Evolutionary conservation across 2,888 invertebrate species (phyloP), one percentile per base, ranked within the genome.

Genomic region (Osedax fenrisi): DNA sequence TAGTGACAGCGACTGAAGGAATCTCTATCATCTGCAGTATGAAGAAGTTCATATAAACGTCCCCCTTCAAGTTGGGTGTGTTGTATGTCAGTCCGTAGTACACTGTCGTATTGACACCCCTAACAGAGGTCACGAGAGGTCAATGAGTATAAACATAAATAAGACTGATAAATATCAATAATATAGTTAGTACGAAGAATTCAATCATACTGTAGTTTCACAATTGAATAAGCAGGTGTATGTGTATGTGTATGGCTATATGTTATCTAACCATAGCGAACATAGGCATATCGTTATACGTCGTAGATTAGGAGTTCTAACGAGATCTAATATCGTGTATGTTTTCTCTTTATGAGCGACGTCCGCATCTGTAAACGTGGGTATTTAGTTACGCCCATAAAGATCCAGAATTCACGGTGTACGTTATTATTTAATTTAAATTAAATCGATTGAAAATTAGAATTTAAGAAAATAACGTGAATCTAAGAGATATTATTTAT

Each of bases 11-110:
- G 17, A 78, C 78, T 3, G 78, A 78, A n/a, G 78, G 78, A 5
- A 78, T 78, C 67, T 78, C 78, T 27, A 78, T 77, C 76, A 78
- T 72, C 41, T 78, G 78, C 5, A 77, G 77, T 13, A 78, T 72
- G 76, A 77, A 77, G 75, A 77, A 78, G 75, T 78, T 78, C 41
- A 78, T 56, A 76, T 78, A 78, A 76, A 78, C 76, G 69, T 78
- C 76, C 25, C 78, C 78, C 41, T 78, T 26, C 22, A 78, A 73
- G 61, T 78, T 78, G 1, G 78, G 78, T 0, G 78, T 78, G 73
- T 78, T 78, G 75, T 76, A 78, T 13, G 77, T 75, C 13, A 78
- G 75, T 5, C 78, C 78, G 68, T 78, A 78, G 67, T 78, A 78
- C 5, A 78, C 78, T 75, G 77, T 77, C n/a, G 78, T 78, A 66